Percentiles rank a stretch among this genome's conserved stretches.
Evolutionary conservation across 2,888 invertebrate species (phyloP).

Genomic region (Plebejus melissa): DNA sequence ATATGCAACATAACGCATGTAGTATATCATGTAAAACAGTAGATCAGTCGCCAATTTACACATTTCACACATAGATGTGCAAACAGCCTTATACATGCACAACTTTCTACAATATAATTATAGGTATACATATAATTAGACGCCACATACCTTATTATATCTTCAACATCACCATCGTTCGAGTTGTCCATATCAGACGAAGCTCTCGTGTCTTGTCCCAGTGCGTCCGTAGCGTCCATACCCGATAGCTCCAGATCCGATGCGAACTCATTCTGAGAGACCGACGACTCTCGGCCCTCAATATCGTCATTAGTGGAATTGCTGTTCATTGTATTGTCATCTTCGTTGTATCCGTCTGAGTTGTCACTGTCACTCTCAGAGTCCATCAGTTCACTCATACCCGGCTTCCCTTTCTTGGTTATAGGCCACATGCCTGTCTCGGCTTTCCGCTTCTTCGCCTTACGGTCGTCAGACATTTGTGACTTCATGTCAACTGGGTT

Average conservation of each 20-base stretch:
- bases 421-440: constrained; percentile 80
- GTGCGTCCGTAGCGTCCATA: constrained; percentile 80
- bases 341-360: constrained; percentile 67
- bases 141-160: constrained; percentile 70
- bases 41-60: no score
- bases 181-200: constrained; percentile 81
- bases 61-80: no score
- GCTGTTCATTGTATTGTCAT: constrained; percentile 69
- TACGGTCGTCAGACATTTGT: constrained; percentile 60
- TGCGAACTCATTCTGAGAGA: constrained; percentile 78
- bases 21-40: no score
- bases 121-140: no score
- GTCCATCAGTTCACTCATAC: constrained; percentile 80
- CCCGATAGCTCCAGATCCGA: constrained; percentile 82
- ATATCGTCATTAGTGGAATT: constrained; percentile 68
- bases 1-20: no score
- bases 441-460: constrained; percentile 81
- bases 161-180: constrained; percentile 81
- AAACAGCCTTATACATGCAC: no score
- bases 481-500: constrained; percentile 49
- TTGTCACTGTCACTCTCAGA: constrained; percentile 79
- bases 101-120: no score
- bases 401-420: constrained; percentile 80
- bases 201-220: constrained; percentile 65
- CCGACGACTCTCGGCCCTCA: constrained; percentile 64